phyloP scores from a whole-genome alignment of 2,113 vertebrate species.

The Donacobius atricapilla region DNA sequence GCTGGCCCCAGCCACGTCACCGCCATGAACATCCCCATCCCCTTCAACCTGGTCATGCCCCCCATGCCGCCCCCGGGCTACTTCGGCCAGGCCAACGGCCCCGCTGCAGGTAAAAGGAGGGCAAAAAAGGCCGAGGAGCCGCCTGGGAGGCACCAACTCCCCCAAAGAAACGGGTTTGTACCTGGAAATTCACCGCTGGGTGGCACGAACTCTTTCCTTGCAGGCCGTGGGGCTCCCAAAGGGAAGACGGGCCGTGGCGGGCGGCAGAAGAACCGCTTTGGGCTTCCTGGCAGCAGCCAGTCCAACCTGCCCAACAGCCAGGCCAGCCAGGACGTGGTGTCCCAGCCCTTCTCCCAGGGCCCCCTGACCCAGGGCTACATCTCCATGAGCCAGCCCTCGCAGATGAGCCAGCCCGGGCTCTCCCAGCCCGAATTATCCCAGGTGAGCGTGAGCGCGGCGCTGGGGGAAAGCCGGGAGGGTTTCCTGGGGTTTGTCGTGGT shows the following conservation, averaged over 20 bases:
- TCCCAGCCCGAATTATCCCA: slow-evolving; percentile 97
- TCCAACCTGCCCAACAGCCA: slow-evolving; percentile 88
- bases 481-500: fast-evolving
- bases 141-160: too few species aligned
- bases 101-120: slow-evolving; percentile 53
- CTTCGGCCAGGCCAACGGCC: slow-evolving; percentile 91
- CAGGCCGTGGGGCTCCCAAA: slow-evolving; percentile 90
- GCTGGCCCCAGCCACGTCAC: slow-evolving; percentile 88
- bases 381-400: slow-evolving; percentile 98
- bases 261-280: slow-evolving; percentile 88
- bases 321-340: slow-evolving; percentile 91
- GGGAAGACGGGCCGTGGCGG: slow-evolving; percentile 87
- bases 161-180: fast-evolving
- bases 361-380: slow-evolving; percentile 97
- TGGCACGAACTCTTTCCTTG: neutral
- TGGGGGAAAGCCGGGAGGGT: neutral
- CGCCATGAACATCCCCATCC: slow-evolving; percentile 96
- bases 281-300: slow-evolving; percentile 82
- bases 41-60: slow-evolving; percentile 97
- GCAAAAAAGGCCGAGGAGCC: too few species aligned
- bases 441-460: slow-evolving; percentile 23
- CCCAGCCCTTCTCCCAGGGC: slow-evolving; percentile 97
- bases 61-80: slow-evolving; percentile 94
- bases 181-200: neutral
- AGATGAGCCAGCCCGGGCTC: slow-evolving; percentile 99